Evolutionary conservation across 2,113 vertebrate genomes (phyloP).

Genomic region (Ameiurus melas): DNA sequence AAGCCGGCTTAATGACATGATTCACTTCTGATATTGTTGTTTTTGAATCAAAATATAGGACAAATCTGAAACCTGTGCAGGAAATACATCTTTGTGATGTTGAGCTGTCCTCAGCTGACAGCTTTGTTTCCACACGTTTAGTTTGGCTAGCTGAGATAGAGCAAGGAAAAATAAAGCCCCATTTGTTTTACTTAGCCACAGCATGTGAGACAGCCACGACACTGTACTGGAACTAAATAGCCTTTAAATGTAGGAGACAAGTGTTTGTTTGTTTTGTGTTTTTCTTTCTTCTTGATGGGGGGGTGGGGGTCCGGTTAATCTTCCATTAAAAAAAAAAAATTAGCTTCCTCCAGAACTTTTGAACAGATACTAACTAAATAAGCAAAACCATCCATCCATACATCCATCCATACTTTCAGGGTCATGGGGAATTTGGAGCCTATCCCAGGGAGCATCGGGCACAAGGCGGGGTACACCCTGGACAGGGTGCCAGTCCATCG

Average conservation of each 20-base stretch:
- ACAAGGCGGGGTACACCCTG: no score
- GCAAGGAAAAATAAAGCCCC: slow-evolving; percentile 56
- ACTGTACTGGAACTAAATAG: slow-evolving; percentile 50
- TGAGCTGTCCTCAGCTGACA: slow-evolving; percentile 45
- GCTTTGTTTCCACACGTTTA: slow-evolving; percentile 60
- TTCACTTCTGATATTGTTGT: slow-evolving; percentile 48
- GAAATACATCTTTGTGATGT: slow-evolving; percentile 65
- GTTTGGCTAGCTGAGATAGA: slow-evolving; percentile 60
- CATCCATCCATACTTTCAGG: no score
- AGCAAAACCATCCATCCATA: slow-evolving; percentile 17
- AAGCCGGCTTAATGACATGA: slow-evolving; percentile 22
- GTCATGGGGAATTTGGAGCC: no score
- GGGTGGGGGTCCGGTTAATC: no score
- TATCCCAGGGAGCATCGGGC: no score
- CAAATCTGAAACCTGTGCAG: slow-evolving; percentile 58
- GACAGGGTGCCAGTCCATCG: no score
- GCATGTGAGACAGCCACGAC: slow-evolving; percentile 53
- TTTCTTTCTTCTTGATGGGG: no score
- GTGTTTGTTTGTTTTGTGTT: slow-evolving; percentile 16
- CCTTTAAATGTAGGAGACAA: slow-evolving; percentile 48
- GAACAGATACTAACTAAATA: slow-evolving; percentile 46
- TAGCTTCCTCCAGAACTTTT: background rate
- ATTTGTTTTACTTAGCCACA: slow-evolving; percentile 68
- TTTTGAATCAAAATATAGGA: slow-evolving; percentile 60
- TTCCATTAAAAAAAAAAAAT: no score